Evolutionary conservation across 2,797 vertebrate genomes (phyloP).

Genomic region (Eulemur albifrons): DNA sequence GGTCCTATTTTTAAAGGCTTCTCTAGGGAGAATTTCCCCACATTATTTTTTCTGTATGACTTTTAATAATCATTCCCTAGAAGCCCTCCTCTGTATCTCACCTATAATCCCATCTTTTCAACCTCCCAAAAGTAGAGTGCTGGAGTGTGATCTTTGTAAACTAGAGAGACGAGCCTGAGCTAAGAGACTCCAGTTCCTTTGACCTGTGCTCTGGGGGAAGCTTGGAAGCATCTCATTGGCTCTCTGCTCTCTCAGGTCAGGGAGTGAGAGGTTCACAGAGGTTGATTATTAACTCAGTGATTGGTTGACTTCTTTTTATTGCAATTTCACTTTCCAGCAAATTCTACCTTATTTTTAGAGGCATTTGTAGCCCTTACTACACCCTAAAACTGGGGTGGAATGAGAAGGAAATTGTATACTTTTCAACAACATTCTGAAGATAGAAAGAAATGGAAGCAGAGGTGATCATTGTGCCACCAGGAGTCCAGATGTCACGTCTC

Average conservation of each 20-base stretch:
- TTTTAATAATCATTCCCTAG: background rate
- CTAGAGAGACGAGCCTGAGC: background rate
- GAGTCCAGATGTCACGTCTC: background rate
- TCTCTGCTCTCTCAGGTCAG: background rate
- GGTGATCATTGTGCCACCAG: no score
- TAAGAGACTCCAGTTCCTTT: background rate
- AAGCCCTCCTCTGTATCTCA: background rate
- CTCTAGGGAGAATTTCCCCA: background rate
- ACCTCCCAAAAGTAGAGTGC: background rate
- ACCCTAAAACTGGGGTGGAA: background rate
- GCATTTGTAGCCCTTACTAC: background rate
- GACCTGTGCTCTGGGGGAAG: background rate
- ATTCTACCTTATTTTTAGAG: background rate
- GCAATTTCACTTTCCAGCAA: background rate
- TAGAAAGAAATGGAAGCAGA: background rate
- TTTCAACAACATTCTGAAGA: background rate
- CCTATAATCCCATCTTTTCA: background rate
- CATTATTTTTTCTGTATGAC: background rate
- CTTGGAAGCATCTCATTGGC: background rate
- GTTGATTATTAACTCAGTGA: background rate
- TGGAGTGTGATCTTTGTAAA: background rate
- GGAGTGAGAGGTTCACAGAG: background rate
- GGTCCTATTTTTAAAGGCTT: background rate
- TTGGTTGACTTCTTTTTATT: background rate
- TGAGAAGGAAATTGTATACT: background rate